phyloP scores from a whole-genome alignment of 2,888 invertebrate genomes.

The Agrochola lota region DNA sequence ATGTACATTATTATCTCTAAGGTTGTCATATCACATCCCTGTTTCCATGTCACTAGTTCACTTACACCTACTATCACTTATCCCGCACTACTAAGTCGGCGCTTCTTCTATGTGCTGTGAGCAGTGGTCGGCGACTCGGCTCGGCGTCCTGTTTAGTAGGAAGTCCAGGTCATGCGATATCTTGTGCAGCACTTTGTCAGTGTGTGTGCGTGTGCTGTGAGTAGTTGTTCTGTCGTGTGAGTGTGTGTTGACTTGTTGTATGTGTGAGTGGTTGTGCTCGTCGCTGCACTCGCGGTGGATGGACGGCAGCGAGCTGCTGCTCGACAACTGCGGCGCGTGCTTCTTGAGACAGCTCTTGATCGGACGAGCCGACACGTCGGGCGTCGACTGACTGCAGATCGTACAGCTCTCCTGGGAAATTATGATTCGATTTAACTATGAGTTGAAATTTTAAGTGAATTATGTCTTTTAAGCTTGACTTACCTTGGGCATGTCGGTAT shows the following conservation, averaged over 20 bases:
- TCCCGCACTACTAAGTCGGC: conserved; percentile 91
- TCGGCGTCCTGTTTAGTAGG: conserved; percentile 92
- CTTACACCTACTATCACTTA: conserved; percentile 78
- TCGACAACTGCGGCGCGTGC: conserved; percentile 72
- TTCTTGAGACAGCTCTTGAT: conserved; percentile 88
- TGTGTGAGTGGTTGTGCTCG: conserved; percentile 79
- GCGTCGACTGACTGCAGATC: conserved; percentile 84
- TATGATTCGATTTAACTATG: not conserved
- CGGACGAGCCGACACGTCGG: conserved; percentile 85
- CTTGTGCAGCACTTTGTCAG: conserved; percentile 93
- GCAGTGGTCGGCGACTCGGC: conserved; percentile 70
- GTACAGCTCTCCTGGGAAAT: conserved; percentile 77
- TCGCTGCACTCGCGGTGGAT: conserved; percentile 70
- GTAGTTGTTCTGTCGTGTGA: conserved; percentile 80
- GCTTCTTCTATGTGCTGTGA: conserved; percentile 83
- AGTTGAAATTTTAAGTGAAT: not conserved
- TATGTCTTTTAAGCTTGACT: no score
- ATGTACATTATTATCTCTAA: conserved; percentile 32
- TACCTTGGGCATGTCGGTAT: conserved; percentile 78
- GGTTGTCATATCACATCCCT: conserved; percentile 78
- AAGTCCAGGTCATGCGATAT: conserved; percentile 96
- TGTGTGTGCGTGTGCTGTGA: conserved; percentile 82
- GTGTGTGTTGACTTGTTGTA: conserved; percentile 83
- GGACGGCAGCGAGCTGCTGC: conserved; percentile 84
- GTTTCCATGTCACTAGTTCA: conserved; percentile 78